Evolutionary conservation across 2,888 invertebrate species (phyloP).

Genomic region (Protula sp.): DNA sequence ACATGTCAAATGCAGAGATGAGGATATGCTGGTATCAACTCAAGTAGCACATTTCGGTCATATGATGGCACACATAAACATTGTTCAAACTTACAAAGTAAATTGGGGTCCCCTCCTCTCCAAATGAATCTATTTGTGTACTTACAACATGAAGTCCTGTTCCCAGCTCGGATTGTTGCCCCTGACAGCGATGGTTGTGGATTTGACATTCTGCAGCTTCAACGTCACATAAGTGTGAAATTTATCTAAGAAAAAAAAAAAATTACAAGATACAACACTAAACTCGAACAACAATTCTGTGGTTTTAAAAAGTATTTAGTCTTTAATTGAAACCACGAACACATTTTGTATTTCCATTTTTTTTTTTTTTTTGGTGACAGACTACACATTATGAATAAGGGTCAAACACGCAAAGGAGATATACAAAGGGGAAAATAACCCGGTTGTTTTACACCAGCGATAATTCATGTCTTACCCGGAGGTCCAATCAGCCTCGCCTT

Average conservation of each 20-base stretch:
- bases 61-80: no score
- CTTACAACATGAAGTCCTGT: conserved; percentile 98
- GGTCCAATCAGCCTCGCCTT: conserved; percentile 80
- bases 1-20: no score
- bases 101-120: no score
- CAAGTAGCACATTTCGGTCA: no score
- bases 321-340: neutral
- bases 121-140: no score
- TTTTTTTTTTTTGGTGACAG: neutral
- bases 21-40: no score
- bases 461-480: conserved; percentile 64
- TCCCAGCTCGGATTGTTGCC: conserved; percentile 96
- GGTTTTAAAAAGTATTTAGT: neutral
- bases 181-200: conserved; percentile 93
- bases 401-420: neutral
- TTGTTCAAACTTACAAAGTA: no score
- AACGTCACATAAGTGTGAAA: conserved; percentile 94
- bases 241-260: conserved; percentile 65
- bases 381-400: neutral
- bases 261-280: neutral
- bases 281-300: neutral
- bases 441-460: neutral
- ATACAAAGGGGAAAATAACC: conserved; percentile 2
- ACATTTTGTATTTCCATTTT: neutral
- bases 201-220: conserved; percentile 96